Conservation (phyloP, 2,797 vertebrate genomes). For the Periophthalmus magnuspinnatus region DNA sequence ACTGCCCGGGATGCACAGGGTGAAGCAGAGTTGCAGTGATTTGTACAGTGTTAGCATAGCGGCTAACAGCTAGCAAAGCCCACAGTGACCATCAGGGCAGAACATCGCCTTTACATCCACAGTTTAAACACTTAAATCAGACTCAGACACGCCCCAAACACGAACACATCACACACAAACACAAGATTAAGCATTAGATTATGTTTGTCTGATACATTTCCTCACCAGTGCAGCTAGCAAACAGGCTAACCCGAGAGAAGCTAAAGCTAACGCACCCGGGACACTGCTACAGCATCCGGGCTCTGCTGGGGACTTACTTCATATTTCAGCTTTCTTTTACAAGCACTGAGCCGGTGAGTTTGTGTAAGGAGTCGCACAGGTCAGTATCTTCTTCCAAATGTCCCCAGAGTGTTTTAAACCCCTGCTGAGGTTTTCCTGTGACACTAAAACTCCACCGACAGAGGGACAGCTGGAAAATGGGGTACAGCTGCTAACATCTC, state of each 20-base stretch:
- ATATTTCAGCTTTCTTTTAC: conserved; percentile 73
- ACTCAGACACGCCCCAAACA: not conserved
- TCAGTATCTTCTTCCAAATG: conserved; percentile 6
- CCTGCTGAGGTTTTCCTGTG: conserved; percentile 56
- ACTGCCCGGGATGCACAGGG: not conserved
- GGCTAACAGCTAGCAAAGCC: conserved; percentile 34
- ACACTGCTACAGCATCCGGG: conserved; percentile 55
- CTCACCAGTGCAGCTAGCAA: conserved; percentile 38
- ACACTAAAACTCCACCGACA: conserved; percentile 63
- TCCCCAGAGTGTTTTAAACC: conserved; percentile 44
- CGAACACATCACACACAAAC: not conserved
- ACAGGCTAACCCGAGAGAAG: conserved; percentile 48
- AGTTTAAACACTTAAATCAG: not conserved
- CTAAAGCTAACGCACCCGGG: conserved; percentile 67
- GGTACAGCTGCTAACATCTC: conserved; percentile 57
- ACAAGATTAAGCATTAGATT: not conserved
- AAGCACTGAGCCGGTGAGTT: conserved; percentile 18
- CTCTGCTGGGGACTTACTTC: conserved; percentile 70
- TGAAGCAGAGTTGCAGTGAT: conserved; percentile 63
- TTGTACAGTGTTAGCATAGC: conserved; percentile 49
- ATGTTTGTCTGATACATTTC: not conserved
- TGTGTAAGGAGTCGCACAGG: conserved; percentile 29
- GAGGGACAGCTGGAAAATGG: conserved; percentile 75
- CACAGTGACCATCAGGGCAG: not conserved
- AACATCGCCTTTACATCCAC: too few relatives aligned